Percentiles rank a stretch among this genome's conserved stretches.
phyloP scores from a whole-genome alignment of 2,797 vertebrate species.

The Anas acuta region DNA sequence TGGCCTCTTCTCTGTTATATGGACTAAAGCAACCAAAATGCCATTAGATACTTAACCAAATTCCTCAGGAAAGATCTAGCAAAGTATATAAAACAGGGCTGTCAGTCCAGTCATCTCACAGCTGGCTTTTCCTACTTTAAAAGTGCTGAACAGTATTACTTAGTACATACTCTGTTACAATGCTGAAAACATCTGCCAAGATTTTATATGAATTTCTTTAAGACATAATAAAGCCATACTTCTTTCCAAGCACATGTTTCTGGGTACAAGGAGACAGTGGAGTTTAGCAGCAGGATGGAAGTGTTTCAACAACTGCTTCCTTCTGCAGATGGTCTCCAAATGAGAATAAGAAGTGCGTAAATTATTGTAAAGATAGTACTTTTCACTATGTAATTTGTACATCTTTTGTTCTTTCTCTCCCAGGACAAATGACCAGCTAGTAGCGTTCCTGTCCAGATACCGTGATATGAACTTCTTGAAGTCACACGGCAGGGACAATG shows the following conservation, averaged over 20 bases:
- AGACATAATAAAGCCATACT: not conserved
- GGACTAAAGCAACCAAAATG: conserved; percentile 3
- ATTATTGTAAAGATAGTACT: not conserved
- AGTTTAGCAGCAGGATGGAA: not conserved
- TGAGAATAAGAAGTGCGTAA: not conserved
- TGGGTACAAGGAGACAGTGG: not conserved
- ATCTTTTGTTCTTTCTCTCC: conserved; percentile 44
- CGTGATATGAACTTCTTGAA: conserved; percentile 98
- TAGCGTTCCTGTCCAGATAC: conserved; percentile 95
- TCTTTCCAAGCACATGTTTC: not conserved
- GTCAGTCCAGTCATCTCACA: not conserved
- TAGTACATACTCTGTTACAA: not conserved
- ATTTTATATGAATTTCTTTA: not conserved
- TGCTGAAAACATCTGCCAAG: not conserved
- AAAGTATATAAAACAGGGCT: not conserved
- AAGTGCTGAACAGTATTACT: not conserved
- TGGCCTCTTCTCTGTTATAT: not conserved
- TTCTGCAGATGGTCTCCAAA: not conserved
- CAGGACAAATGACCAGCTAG: conserved; percentile 96
- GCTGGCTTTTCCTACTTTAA: not conserved
- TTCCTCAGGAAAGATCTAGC: not conserved
- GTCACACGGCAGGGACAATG: conserved; percentile 97
- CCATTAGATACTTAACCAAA: not conserved
- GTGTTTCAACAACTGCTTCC: not conserved
- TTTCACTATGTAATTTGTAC: not conserved